Evolutionary conservation across 1,140 invertebrate species (phyloP).

Genomic region (Papilio helenus): DNA sequence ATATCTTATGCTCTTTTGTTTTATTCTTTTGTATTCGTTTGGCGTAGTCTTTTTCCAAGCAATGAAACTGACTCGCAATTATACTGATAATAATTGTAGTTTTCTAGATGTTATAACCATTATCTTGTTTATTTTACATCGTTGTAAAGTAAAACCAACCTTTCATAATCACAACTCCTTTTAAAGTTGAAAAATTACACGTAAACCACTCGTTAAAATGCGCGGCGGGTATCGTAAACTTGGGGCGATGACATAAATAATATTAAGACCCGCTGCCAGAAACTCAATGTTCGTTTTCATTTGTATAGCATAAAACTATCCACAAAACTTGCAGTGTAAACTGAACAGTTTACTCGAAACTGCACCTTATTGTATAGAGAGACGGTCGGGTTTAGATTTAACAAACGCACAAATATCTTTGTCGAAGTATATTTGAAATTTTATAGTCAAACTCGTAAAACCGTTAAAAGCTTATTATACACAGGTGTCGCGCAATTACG

Average conservation of each 20-base stretch:
- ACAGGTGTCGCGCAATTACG: conserved; percentile 49
- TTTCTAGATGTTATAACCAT: neutral
- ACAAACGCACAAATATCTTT: conserved; percentile 42
- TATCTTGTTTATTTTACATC: neutral
- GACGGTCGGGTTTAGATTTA: conserved; percentile 34
- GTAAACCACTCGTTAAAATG: conserved; percentile 70
- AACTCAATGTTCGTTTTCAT: conserved; percentile 55
- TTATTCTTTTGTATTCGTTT: too few species aligned
- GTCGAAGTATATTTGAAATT: conserved; percentile 51
- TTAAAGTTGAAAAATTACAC: conserved; percentile 50
- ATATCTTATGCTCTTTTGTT: too few species aligned
- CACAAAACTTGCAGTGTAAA: conserved; percentile 40
- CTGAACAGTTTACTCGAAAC: neutral
- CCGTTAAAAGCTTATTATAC: conserved; percentile 58
- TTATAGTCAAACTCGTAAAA: conserved; percentile 59
- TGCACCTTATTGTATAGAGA: conserved; percentile 45
- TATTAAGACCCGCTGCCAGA: conserved; percentile 64
- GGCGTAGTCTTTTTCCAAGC: too few species aligned
- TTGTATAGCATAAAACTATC: conserved; percentile 50
- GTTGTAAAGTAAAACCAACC: conserved; percentile 4
- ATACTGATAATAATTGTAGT: too few species aligned
- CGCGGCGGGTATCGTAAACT: conserved; percentile 69
- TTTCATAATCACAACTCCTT: conserved; percentile 17
- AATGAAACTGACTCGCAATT: too few species aligned
- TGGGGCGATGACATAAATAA: conserved; percentile 75